Conservation (phyloP, 2,797 vertebrate species). For the Mus spretus region DNA sequence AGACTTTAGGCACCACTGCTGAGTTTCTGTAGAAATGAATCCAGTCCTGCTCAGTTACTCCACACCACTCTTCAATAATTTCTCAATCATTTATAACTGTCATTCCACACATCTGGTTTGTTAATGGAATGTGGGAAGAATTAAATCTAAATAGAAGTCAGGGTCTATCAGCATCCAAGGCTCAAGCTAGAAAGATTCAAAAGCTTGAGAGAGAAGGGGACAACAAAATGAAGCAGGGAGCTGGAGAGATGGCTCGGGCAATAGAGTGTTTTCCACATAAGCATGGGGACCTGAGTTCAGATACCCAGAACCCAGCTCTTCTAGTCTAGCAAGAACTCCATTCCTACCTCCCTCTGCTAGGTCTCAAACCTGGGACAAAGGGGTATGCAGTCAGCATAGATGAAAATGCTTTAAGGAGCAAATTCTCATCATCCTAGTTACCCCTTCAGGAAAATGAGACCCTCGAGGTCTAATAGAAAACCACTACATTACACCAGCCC, state of each 20-base stretch:
- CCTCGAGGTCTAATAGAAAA: not conserved
- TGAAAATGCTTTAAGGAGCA: not conserved
- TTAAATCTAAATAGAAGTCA: not conserved
- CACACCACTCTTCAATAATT: not conserved
- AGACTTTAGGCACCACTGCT: not conserved
- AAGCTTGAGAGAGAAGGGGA: not conserved
- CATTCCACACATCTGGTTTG: not conserved
- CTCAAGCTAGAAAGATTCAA: not conserved
- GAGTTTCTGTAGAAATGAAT: not conserved
- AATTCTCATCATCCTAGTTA: not conserved
- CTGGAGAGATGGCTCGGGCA: not conserved
- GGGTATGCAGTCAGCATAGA: not conserved
- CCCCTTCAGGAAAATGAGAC: not conserved
- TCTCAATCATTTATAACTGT: conserved; percentile 19
- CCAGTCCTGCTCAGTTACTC: not conserved
- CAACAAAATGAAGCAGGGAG: not conserved
- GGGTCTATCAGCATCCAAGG: not conserved
- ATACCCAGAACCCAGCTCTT: not conserved
- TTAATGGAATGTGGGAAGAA: not conserved
- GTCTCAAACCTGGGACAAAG: not conserved
- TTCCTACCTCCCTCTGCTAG: not conserved
- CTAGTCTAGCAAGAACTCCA: not conserved
- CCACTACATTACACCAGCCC: not conserved
- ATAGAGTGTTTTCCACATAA: too few relatives aligned
- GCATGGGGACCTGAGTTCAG: not conserved